Percentiles rank a stretch among this genome's conserved stretches.
Evolutionary conservation across 1,140 invertebrate species (phyloP).

Genomic region (Megalonaias nervosa): DNA sequence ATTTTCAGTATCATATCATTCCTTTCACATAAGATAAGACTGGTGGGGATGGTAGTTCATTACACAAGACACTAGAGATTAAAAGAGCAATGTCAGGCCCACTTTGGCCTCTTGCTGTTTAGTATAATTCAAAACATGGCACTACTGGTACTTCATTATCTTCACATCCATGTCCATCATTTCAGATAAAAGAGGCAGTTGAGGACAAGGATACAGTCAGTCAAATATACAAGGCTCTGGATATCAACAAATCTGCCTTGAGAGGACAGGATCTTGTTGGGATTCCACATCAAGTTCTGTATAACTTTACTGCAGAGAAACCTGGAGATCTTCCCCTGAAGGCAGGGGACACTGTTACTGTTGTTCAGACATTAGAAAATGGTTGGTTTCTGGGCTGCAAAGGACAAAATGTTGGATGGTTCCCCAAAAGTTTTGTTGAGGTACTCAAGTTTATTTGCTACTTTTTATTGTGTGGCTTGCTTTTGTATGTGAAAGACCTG

Average conservation of each 20-base stretch:
- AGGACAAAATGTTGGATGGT: constrained; percentile 58
- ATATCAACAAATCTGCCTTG: constrained; percentile 36
- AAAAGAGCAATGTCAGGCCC: no score
- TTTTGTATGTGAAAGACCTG: no score
- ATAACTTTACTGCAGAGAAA: constrained; percentile 35
- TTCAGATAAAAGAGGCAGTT: neutral
- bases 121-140: neutral
- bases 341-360: constrained; percentile 52
- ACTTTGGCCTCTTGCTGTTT: neutral
- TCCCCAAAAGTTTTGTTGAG: constrained; percentile 58
- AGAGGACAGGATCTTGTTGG: constrained; percentile 40
- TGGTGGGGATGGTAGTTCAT: no score
- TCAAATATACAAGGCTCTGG: constrained; percentile 40
- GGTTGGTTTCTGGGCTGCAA: constrained; percentile 61
- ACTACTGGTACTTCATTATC: neutral
- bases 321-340: constrained; percentile 54
- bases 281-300: constrained; percentile 28
- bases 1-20: no score
- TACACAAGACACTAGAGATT: neutral
- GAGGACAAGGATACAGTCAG: constrained; percentile 17
- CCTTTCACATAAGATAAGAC: no score
- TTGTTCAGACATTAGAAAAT: constrained; percentile 55
- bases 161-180: constrained; percentile 1
- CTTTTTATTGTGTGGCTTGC: no score
- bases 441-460: constrained; percentile 20